phyloP scores from a whole-genome alignment of 2,888 invertebrate genomes.

The Autographa pulchrina region DNA sequence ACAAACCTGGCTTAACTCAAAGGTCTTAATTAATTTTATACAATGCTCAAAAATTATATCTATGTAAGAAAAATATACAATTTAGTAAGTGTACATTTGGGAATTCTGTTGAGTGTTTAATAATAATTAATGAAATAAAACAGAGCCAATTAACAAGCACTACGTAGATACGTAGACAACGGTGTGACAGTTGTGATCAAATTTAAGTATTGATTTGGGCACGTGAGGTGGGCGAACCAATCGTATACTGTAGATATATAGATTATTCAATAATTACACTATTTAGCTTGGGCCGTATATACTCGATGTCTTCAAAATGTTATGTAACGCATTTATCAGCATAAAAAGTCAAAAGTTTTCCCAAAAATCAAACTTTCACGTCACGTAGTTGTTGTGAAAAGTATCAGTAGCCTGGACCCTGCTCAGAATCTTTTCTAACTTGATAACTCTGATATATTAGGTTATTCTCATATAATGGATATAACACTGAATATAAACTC shows the following conservation, averaged over 20 bases:
- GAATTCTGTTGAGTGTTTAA: not conserved
- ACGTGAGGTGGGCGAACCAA: constrained; percentile 23
- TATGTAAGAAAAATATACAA: not conserved
- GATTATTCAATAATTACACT: constrained; percentile 1
- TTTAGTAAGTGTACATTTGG: not conserved
- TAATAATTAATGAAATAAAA: constrained; percentile 7
- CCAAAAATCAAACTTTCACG: not conserved
- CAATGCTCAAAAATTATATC: not conserved
- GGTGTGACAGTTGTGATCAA: constrained; percentile 35
- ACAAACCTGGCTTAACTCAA: constrained; percentile 14
- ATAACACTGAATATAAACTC: not conserved
- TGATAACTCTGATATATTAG: not conserved
- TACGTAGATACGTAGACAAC: constrained; percentile 12
- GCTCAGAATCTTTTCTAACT: not conserved
- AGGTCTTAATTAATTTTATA: not conserved
- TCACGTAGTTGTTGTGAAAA: not conserved
- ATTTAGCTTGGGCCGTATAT: not conserved
- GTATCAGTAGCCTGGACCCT: not conserved
- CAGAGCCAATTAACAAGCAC: constrained; percentile 16
- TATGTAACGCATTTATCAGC: not conserved
- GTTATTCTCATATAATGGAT: not conserved
- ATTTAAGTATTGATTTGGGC: constrained; percentile 44
- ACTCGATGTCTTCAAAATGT: not conserved
- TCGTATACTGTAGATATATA: constrained; percentile 14
- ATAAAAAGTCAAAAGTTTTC: not conserved